These are phyloP conservation scores for Zeus faber DNA, from an alignment of 2,113 vertebrate species.

Conservation along the genomic window DNA sequence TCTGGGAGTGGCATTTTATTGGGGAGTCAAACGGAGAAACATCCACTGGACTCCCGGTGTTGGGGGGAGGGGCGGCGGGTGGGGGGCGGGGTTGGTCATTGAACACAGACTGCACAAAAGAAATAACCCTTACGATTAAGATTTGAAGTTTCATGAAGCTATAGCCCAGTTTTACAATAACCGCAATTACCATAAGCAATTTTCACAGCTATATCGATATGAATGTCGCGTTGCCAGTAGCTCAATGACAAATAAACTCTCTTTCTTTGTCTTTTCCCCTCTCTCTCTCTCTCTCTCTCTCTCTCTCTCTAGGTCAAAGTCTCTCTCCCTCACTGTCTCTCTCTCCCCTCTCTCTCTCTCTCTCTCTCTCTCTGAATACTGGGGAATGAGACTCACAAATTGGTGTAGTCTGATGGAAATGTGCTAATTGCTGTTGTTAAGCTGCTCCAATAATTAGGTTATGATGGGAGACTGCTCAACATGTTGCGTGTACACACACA, in stretches of 20 bases:
- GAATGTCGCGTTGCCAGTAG: constrained; percentile 56
- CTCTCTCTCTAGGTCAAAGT: constrained; percentile 29
- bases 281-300: constrained; percentile 19
- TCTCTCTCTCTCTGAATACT: constrained; percentile 34
- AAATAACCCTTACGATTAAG: too few relatives aligned
- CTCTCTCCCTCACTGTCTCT: constrained; percentile 28
- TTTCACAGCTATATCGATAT: constrained; percentile 64
- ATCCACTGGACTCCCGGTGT: too few relatives aligned
- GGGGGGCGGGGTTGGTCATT: too few relatives aligned
- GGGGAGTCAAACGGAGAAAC: constrained; percentile 44
- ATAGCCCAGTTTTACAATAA: constrained; percentile 62
- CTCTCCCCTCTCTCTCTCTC: constrained; percentile 25
- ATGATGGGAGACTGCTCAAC: constrained; percentile 69
- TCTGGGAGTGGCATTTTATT: constrained; percentile 21
- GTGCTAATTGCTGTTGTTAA: constrained; percentile 79
- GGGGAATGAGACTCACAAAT: constrained; percentile 72
- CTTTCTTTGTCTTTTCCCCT: neutral
- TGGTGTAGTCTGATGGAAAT: constrained; percentile 76
- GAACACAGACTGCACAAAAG: too few relatives aligned
- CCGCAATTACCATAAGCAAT: constrained; percentile 67
- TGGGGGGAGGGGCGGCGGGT: too few relatives aligned
- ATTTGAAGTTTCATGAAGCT: constrained; percentile 62
- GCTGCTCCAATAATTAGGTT: constrained; percentile 76
- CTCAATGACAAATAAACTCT: constrained; percentile 52
- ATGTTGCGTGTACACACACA: constrained; percentile 26